Evolutionary conservation across 2,113 vertebrate genomes (phyloP).

Genomic region (Pterocles orientalis): DNA sequence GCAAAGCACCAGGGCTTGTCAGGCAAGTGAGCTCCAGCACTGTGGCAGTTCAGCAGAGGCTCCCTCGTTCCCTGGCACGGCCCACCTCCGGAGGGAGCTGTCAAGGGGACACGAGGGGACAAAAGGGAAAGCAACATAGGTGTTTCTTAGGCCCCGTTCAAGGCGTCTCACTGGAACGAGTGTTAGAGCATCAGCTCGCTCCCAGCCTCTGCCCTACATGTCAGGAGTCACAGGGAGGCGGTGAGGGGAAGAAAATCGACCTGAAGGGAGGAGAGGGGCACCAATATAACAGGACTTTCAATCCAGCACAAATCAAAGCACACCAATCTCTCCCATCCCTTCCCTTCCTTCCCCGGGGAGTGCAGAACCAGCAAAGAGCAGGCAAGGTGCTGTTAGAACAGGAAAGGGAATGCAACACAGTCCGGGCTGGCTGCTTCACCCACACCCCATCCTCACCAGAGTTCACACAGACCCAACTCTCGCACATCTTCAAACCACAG

Average conservation of each 20-base stretch:
- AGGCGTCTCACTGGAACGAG: slow-evolving; percentile 12
- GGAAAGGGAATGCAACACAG: slow-evolving; percentile 42
- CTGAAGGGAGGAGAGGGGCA: slow-evolving; percentile 41
- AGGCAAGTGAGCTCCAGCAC: not conserved
- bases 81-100: not conserved
- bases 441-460: slow-evolving; percentile 37
- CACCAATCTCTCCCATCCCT: slow-evolving; percentile 36
- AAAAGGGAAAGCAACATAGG: slow-evolving; percentile 13
- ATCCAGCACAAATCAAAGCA: slow-evolving; percentile 32
- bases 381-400: slow-evolving; percentile 63
- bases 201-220: slow-evolving; percentile 18
- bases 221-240: slow-evolving; percentile 27
- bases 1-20: slow-evolving; percentile 15
- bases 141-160: slow-evolving; percentile 38
- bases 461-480: slow-evolving; percentile 44
- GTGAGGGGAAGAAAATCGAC: slow-evolving; percentile 37
- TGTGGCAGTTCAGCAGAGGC: slow-evolving; percentile 2
- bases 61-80: not conserved
- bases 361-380: slow-evolving; percentile 44
- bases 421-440: slow-evolving; percentile 25
- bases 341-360: slow-evolving; percentile 25
- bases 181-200: slow-evolving; percentile 40
- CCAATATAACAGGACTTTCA: slow-evolving; percentile 43
- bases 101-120: not conserved
- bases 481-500: slow-evolving; percentile 20